A percentile compares a stretch with the other conserved stretches of the same genome.
These are phyloP conservation scores for Brachypalpus laphriformis DNA, from an alignment of 2,888 invertebrate genomes.

Conservation along the genomic window DNA sequence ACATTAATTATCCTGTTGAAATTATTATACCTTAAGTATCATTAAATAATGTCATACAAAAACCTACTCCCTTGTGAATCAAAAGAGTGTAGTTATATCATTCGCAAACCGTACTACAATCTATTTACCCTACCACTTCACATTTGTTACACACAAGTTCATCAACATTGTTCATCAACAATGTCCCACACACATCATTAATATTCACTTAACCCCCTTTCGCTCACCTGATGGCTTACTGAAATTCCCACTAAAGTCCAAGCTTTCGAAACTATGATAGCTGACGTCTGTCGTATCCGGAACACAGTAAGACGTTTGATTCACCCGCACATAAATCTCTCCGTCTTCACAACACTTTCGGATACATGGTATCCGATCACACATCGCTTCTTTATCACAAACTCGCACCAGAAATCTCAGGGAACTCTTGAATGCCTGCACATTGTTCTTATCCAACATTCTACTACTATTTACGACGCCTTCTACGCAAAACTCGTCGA, in stretches of 20 bases:
- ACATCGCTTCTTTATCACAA: slow-evolving; percentile 76
- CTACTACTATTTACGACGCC: slow-evolving; percentile 74
- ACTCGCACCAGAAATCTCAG: slow-evolving; percentile 76
- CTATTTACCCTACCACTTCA: slow-evolving; percentile 6
- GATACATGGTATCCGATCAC: slow-evolving; percentile 79
- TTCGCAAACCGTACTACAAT: no score
- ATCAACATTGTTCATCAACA: no score
- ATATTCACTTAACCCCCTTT: neutral
- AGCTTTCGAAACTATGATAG: slow-evolving; percentile 78
- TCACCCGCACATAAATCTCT: slow-evolving; percentile 78
- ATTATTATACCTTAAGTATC: neutral
- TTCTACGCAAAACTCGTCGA: slow-evolving; percentile 79
- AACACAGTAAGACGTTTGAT: slow-evolving; percentile 78
- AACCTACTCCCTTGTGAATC: neutral
- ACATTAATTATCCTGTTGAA: neutral
- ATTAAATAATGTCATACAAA: neutral
- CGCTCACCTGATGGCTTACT: slow-evolving; percentile 79
- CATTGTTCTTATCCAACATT: slow-evolving; percentile 50
- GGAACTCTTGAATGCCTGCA: slow-evolving; percentile 38
- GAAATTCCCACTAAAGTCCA: slow-evolving; percentile 78
- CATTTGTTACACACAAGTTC: neutral
- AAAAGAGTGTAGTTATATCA: neutral
- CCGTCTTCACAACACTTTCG: slow-evolving; percentile 80
- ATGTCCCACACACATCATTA: neutral
- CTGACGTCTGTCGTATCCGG: slow-evolving; percentile 76